Evolutionary conservation across 2,888 invertebrate species (phyloP).

Genomic region (Graphium colonna): DNA sequence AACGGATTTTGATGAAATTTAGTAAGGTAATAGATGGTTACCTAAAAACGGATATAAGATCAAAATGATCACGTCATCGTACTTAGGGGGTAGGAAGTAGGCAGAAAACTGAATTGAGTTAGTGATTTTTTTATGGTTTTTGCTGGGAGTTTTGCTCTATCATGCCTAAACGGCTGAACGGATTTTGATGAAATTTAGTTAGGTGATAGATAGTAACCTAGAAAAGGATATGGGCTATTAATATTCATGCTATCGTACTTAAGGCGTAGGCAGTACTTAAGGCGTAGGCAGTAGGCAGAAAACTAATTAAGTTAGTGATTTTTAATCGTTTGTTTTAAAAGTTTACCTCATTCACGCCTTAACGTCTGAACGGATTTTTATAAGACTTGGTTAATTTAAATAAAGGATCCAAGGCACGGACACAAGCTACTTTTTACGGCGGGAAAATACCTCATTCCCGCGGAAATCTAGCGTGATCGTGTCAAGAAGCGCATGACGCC

Average conservation of each 20-base stretch:
- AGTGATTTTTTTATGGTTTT: not conserved
- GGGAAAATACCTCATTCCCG: not conserved
- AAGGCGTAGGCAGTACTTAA: conserved; percentile 2
- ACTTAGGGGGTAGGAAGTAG: conserved; percentile 1
- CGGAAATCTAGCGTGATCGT: not conserved
- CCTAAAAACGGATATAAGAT: not conserved
- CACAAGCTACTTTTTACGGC: conserved; percentile 1
- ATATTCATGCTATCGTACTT: not conserved
- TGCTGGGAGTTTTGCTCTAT: too few relatives aligned
- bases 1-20: not conserved
- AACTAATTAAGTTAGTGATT: not conserved
- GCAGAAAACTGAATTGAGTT: not conserved
- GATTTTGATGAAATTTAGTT: not conserved
- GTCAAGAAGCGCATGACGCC: not conserved
- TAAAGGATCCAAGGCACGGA: conserved; percentile 6
- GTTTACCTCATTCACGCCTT: conserved; percentile 2
- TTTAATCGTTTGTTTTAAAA: conserved; percentile 1
- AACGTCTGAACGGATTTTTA: not conserved
- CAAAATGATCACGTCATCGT: not conserved
- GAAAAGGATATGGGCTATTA: conserved; percentile 5
- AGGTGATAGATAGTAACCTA: conserved; percentile 2
- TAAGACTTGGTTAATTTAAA: not conserved
- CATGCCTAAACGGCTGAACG: not conserved
- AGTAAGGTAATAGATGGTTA: not conserved
- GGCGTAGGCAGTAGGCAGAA: conserved; percentile 1